phyloP scores from a whole-genome alignment of 2,888 invertebrate genomes.

The Hirtodrosophila alboralis region DNA sequence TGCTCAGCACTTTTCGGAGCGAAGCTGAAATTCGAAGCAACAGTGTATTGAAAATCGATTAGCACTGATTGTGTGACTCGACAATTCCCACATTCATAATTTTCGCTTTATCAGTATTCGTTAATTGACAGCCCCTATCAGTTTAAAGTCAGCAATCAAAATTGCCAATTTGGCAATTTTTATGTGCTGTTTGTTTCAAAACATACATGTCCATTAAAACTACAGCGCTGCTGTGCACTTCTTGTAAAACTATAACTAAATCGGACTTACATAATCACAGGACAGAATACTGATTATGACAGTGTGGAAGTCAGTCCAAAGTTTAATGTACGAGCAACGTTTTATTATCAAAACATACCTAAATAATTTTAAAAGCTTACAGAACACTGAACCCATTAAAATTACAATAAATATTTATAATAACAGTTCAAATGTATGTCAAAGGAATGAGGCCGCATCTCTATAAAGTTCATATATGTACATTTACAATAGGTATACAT shows the following conservation, averaged over 20 bases:
- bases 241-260: slow-evolving; percentile 23
- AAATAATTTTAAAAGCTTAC: no score
- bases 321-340: no score
- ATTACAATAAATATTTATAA: no score
- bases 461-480: no score
- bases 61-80: slow-evolving; percentile 22
- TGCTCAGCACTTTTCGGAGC: slow-evolving; percentile 45
- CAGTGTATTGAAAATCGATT: slow-evolving; percentile 10
- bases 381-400: no score
- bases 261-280: slow-evolving; percentile 1
- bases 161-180: slow-evolving; percentile 25
- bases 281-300: no score
- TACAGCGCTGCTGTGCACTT: neutral
- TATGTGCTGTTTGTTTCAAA: slow-evolving; percentile 15
- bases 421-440: no score
- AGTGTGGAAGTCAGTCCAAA: no score
- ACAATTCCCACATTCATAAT: slow-evolving; percentile 21
- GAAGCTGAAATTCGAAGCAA: slow-evolving; percentile 31
- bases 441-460: no score
- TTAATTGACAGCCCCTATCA: slow-evolving; percentile 2
- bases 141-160: slow-evolving; percentile 28
- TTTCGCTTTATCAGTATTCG: slow-evolving; percentile 38
- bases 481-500: no score
- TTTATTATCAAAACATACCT: no score
- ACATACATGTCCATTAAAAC: neutral